Evolutionary conservation across 2,888 invertebrate genomes (phyloP).

Genomic region (Ectemnius cavifrons): DNA sequence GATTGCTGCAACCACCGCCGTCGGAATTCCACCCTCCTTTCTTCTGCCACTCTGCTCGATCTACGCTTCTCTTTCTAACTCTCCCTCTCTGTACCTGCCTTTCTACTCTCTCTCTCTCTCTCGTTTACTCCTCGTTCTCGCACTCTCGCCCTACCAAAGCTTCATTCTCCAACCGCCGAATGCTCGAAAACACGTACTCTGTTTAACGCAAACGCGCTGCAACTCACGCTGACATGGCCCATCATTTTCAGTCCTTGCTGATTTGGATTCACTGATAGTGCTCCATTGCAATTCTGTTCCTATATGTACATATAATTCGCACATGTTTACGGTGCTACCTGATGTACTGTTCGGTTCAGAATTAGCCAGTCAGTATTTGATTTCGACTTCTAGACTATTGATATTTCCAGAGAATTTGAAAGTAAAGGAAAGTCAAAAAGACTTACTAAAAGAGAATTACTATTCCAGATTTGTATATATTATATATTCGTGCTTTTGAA

Average conservation of each 20-base stretch:
- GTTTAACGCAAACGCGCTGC: not conserved
- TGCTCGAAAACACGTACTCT: slow-evolving; percentile 1
- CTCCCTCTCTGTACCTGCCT: not conserved
- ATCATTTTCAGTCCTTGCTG: slow-evolving; percentile 46
- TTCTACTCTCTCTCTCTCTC: not conserved
- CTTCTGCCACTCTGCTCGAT: not conserved
- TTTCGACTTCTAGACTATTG: too few relatives aligned
- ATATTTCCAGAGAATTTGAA: too few relatives aligned
- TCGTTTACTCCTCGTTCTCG: not conserved
- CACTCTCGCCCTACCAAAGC: not conserved
- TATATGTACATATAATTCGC: not conserved
- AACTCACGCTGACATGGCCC: slow-evolving; percentile 13
- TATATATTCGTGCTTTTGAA: too few relatives aligned
- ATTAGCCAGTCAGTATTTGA: too few relatives aligned
- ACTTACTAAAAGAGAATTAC: too few relatives aligned
- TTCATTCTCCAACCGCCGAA: not conserved
- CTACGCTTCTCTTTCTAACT: not conserved
- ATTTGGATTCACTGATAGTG: slow-evolving; percentile 31
- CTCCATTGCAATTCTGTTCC: not conserved
- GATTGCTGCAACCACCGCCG: slow-evolving; percentile 9
- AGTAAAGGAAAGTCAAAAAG: too few relatives aligned
- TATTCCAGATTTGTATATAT: too few relatives aligned
- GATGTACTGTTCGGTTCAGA: too few relatives aligned
- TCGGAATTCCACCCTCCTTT: not conserved
- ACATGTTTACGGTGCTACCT: too few relatives aligned